A percentile compares a stretch with the other conserved stretches of the same genome.
Evolutionary conservation across 92 coral and sea anemone genomes (phyloP).

Genomic region (Heliopora coerulea): DNA sequence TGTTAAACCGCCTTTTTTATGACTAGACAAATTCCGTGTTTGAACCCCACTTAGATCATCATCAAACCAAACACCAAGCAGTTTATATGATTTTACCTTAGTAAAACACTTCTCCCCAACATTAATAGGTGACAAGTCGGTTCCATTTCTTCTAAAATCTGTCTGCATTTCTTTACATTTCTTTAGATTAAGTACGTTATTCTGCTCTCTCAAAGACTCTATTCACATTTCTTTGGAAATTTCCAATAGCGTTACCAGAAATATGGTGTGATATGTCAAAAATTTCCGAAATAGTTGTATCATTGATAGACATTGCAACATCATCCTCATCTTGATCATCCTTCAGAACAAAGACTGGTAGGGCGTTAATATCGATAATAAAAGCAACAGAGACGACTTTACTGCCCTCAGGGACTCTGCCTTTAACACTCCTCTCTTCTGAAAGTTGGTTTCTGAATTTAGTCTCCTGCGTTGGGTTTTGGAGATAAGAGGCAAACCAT

Average conservation of each 20-base stretch:
- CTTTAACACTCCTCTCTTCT: background rate
- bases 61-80: slow-evolving; percentile 10
- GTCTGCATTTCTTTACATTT: background rate
- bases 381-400: background rate
- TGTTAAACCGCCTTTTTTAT: slow-evolving; percentile 3
- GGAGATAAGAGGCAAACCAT: slow-evolving; percentile 14
- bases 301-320: no score
- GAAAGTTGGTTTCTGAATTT: background rate
- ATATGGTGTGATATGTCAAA: no score
- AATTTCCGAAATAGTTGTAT: no score
- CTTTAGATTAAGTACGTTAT: background rate
- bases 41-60: slow-evolving; percentile 15
- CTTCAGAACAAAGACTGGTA: background rate
- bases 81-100: slow-evolving; percentile 7
- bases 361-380: background rate
- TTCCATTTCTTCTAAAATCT: no score
- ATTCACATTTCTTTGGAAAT: no score
- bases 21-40: slow-evolving; percentile 17
- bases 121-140: background rate
- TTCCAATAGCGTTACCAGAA: no score
- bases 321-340: no score
- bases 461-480: background rate
- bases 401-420: slow-evolving; percentile 11
- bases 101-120: background rate
- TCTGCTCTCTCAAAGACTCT: background rate